Base-by-base conservation (phyloP, 1,140 invertebrate species). In the Penaeus indicus region DNA sequence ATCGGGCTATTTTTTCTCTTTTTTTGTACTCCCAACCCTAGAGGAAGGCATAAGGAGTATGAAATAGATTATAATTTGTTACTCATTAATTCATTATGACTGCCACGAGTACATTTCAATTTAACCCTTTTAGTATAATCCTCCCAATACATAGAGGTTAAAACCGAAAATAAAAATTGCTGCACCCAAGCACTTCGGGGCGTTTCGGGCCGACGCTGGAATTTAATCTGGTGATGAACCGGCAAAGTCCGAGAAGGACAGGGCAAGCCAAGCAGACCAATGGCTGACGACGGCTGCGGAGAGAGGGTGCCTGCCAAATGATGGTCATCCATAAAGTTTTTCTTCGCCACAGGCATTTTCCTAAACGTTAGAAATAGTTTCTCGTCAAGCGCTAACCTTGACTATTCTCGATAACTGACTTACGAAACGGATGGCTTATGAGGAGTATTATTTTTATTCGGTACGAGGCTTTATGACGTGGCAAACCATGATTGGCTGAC, bases 181-280 rank as follows among this genome's bases (percentile, higher is more conserved):
- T 84, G 62, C 81, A 84, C 61, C 22, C 63, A 84, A 69, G 82
- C 63, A 69, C 47, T 84, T 69, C 82, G 82, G 64, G 82, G 82
- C 82, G 82, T 69, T 84, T 69, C 82, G 47, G 63, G 13, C 42
- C 82, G 63, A 84, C 82, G 64, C 25, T 32, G 82, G 38, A 69
- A 84, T 84, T 69, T 69, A 84, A 84, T 84, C 81, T 84, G 63
- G 27, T 69, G 81, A 69, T 84, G 82, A 84, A 69, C 82, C 42
- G 82, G 38, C 82, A 84, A 84, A 84, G 38, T 42, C 63, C n/a
- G 22, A 64, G 82, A 54, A 47, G 38, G 82, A 84, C 63, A 69
- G 81, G 61, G 16, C 63, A 69, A 69, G 81, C 61, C 61, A 42
- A 69, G 81, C 81, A 67, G 80, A 32, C 80, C n/a, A 83, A 62